Evolutionary conservation across 2,797 vertebrate genomes (phyloP), one percentile per base, ranked within the genome.

Genomic region (Potorous gilbertii): DNA sequence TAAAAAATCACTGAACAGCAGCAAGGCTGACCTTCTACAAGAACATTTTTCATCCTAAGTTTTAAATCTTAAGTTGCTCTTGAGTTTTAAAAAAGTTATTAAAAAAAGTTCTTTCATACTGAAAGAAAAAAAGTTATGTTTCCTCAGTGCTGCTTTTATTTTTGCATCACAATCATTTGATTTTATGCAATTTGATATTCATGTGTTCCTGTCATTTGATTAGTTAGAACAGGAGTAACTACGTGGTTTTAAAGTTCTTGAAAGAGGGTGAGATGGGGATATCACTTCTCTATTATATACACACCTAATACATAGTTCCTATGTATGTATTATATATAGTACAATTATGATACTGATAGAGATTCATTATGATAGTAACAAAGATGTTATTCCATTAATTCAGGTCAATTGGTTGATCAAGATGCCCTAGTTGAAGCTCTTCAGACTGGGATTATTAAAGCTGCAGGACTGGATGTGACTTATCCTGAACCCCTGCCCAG

Each of bases 341-440:
- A 91, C 55, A 28, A 56, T 18, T 29, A 29, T 40, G 0, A 11
- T 31, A 10, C 87, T 90, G 92, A 21, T n/a, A 91, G 94, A 91
- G 28, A n/a, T 46, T 59, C 24, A 55, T 18, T 29, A n/a, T 40
- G 2, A 13, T 34, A 5, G 81, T 91, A 92, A 18, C 31, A 91
- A 94, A 91, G 27, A 46, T 54, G 52, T 3, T 87, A 56, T 97
- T 92, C 93, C 66, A 31, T 94, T 90, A 10, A 92, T 95, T 95
- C 96, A 99, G 99, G 99, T 96, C 98, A 97, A 55, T 98, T 99
- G 31, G 97, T 99, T 74, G 99, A 99, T 97, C 99, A 99, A 95
- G 99, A 99, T 3, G 99, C 99, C 40, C 98, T 99, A 95, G 98
- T 99, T 56, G 94, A 98, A 96, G 99, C 99, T 29, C 98, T 99